phyloP scores from a whole-genome alignment of 1,140 invertebrate species.

The Scaptomyza pallida region DNA sequence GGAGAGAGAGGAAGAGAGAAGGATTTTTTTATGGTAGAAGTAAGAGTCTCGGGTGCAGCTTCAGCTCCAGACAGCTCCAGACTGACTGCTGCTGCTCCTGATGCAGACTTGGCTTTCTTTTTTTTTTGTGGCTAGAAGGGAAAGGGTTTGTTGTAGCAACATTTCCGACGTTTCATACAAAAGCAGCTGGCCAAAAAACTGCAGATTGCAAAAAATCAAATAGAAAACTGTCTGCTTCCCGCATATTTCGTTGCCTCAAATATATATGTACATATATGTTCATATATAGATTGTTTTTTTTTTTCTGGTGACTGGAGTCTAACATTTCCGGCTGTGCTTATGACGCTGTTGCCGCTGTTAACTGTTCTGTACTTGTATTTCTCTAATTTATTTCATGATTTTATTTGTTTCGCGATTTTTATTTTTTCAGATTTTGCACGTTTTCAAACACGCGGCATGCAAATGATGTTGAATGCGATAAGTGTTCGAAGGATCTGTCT shows the following conservation, averaged over 20 bases:
- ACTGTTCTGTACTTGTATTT: conserved; percentile 54
- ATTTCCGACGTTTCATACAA: conserved; percentile 73
- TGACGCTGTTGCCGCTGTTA: conserved; percentile 1
- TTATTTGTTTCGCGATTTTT: conserved; percentile 72
- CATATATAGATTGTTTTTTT: conserved; percentile 42
- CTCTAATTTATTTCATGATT: conserved; percentile 82
- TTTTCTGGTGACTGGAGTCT: conserved; percentile 26
- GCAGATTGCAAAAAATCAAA: conserved; percentile 81
- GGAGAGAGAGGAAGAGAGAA: background rate
- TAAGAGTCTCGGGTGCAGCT: conserved; percentile 34
- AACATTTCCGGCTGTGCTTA: conserved; percentile 39
- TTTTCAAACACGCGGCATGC: conserved; percentile 62
- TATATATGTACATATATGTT: conserved; percentile 13
- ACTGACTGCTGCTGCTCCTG: conserved; percentile 24
- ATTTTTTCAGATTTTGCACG: conserved; percentile 59
- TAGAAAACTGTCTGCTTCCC: conserved; percentile 51
- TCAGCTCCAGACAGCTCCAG: conserved; percentile 51
- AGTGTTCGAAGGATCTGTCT: conserved; percentile 74
- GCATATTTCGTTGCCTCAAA: conserved; percentile 55
- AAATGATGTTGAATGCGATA: conserved; percentile 81
- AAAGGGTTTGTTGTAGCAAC: conserved; percentile 60
- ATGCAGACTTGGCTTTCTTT: background rate
- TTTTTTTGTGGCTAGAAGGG: background rate
- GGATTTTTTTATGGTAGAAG: background rate
- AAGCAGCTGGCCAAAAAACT: conserved; percentile 65